These are phyloP conservation scores for Dendronephthya gigantea DNA, from an alignment of 64 coral and sea anemone species.

Conservation along the genomic window DNA sequence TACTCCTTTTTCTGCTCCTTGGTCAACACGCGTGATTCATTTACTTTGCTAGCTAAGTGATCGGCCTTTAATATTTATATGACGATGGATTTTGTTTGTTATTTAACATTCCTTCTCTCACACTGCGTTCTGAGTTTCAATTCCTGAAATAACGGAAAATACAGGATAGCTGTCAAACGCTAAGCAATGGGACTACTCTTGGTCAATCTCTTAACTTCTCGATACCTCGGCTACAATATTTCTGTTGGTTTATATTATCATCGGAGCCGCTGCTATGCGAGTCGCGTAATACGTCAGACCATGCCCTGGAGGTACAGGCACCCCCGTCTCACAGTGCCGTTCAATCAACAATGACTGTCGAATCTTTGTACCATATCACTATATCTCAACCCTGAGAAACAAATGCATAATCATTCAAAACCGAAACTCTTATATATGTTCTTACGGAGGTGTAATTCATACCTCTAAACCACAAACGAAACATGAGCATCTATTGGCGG, in stretches of 20 bases:
- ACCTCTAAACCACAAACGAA: background rate
- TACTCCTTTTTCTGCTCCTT: background rate
- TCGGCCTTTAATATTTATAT: background rate
- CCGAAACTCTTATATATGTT: background rate
- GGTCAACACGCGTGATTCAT: background rate
- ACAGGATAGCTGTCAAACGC: background rate
- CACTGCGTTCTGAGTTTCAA: background rate
- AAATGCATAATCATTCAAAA: background rate
- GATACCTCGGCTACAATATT: background rate
- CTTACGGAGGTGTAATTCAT: background rate
- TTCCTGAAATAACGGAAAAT: background rate
- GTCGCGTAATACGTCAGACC: background rate
- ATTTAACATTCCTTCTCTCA: background rate
- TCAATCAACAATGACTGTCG: background rate
- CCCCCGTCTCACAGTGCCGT: background rate
- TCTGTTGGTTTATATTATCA: background rate
- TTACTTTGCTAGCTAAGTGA: background rate
- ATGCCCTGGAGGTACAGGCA: conserved; percentile 10
- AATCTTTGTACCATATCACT: background rate
- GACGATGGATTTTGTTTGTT: background rate
- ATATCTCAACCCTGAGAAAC: background rate
- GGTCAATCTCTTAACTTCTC: background rate
- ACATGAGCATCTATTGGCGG: background rate
- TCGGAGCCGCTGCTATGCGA: background rate
- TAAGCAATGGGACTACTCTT: background rate